Evolutionary conservation across 2,797 vertebrate species (phyloP).

Genomic region (Argyrosomus regius): DNA sequence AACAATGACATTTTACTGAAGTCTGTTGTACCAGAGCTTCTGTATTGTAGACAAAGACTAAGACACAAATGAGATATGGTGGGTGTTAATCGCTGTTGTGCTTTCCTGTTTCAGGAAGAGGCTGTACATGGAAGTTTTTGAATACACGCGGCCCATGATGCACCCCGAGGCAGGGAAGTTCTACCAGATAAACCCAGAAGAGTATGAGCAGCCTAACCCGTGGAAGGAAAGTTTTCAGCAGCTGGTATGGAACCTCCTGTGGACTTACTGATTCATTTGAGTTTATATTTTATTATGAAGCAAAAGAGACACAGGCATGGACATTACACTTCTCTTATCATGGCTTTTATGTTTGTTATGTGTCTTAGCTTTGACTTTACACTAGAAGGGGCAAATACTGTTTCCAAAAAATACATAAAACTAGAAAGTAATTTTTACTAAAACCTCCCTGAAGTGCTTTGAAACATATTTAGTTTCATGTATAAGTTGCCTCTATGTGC

Average conservation of each 20-base stretch:
- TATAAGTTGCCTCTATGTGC: not conserved
- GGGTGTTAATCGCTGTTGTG: slow-evolving; percentile 1
- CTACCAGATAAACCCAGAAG: slow-evolving; percentile 99
- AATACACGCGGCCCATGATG: slow-evolving; percentile 99
- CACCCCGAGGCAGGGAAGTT: slow-evolving; percentile 99
- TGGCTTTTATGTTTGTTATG: slow-evolving; percentile 1
- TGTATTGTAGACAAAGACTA: not conserved
- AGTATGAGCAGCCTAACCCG: slow-evolving; percentile 98
- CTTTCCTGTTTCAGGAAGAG: slow-evolving; percentile 90
- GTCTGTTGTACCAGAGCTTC: not conserved
- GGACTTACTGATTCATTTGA: not conserved
- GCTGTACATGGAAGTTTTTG: slow-evolving; percentile 99
- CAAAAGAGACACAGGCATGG: not conserved
- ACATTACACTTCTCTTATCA: not conserved
- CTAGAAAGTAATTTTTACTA: not conserved
- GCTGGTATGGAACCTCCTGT: slow-evolving; percentile 87
- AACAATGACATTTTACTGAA: not conserved
- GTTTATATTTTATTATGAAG: slow-evolving; percentile 1
- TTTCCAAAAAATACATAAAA: not conserved
- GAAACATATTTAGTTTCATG: not conserved
- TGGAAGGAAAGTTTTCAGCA: slow-evolving; percentile 99
- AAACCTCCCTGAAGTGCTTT: not conserved
- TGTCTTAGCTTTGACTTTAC: not conserved
- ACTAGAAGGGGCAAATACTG: not conserved
- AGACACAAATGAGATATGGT: not conserved